Evolutionary conservation across 2,888 invertebrate genomes (phyloP).

Genomic region (Emmelina monodactyla): DNA sequence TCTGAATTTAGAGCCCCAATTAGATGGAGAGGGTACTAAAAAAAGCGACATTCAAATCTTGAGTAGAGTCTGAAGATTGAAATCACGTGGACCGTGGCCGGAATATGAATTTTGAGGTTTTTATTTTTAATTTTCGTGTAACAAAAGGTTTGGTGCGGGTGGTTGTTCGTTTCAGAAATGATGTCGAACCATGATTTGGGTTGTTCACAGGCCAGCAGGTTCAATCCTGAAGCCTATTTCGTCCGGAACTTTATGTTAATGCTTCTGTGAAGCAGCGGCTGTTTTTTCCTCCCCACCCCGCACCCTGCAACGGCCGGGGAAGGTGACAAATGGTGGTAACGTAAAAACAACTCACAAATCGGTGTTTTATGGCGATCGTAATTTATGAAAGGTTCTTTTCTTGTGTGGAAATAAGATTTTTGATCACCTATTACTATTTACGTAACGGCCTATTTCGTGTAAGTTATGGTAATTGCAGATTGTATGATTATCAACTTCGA

Average conservation of each 20-base stretch:
- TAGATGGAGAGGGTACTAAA: constrained; percentile 22
- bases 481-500: no score
- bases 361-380: no score
- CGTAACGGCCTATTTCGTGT: no score
- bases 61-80: constrained; percentile 1
- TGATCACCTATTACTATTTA: no score
- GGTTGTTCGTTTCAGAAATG: no score
- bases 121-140: not conserved
- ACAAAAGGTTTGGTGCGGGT: not conserved
- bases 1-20: constrained; percentile 35
- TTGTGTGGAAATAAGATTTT: no score
- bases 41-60: constrained; percentile 1
- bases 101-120: no score
- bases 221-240: constrained; percentile 20
- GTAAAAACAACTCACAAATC: no score
- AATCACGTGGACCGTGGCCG: not conserved
- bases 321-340: not conserved
- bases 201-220: constrained; percentile 25
- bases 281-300: constrained; percentile 9
- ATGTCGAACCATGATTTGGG: not conserved
- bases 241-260: constrained; percentile 19
- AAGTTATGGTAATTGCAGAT: no score
- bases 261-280: constrained; percentile 11
- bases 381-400: no score
- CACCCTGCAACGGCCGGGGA: not conserved